These are phyloP conservation scores for Thecophora atra DNA, from an alignment of 2,888 invertebrate species.

Conservation along the genomic window DNA sequence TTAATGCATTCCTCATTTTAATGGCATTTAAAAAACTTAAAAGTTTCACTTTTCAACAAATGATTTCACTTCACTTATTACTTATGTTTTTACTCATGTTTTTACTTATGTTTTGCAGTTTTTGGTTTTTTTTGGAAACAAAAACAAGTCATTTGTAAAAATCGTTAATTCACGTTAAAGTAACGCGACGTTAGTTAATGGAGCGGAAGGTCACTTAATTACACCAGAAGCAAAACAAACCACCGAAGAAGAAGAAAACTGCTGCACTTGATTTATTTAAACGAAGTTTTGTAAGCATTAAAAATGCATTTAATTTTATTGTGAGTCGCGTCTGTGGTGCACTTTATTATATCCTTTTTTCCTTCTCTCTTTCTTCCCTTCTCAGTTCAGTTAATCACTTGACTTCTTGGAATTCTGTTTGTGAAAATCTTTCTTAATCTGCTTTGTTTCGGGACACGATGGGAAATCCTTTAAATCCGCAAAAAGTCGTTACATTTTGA, in stretches of 20 bases:
- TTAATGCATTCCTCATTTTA: neutral
- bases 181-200: no score
- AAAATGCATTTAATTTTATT: neutral
- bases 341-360: neutral
- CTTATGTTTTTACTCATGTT: neutral
- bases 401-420: constrained; percentile 23
- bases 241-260: neutral
- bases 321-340: neutral
- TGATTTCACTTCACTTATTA: neutral
- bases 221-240: no score
- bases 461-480: constrained; percentile 25
- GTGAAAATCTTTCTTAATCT: neutral
- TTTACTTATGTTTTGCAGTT: no score
- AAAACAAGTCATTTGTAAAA: no score
- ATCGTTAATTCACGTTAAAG: no score
- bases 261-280: neutral
- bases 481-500: constrained; percentile 33
- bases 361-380: neutral
- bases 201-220: no score
- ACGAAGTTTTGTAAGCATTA: neutral
- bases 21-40: constrained; percentile 15
- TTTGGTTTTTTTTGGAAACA: no score
- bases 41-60: constrained; percentile 31
- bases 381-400: constrained; percentile 27
- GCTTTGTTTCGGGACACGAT: neutral